phyloP scores from a whole-genome alignment of 2,113 vertebrate genomes.

The Gracilinanus agilis region DNA sequence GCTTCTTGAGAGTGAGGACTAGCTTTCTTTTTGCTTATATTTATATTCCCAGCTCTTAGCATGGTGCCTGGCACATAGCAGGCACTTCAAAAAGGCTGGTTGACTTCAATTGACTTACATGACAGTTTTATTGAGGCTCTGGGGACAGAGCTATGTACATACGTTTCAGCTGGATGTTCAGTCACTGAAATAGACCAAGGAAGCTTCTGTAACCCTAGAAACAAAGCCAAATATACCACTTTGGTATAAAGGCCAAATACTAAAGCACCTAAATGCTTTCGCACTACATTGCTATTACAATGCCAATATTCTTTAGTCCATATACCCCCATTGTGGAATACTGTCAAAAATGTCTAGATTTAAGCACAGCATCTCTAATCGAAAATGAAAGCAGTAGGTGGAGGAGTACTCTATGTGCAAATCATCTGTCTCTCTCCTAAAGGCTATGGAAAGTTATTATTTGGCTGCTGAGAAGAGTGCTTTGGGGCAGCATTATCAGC shows the following conservation, averaged over 20 bases:
- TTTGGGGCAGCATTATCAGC: background rate
- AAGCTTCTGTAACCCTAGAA: constrained; percentile 63
- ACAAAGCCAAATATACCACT: constrained; percentile 55
- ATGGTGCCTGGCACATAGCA: background rate
- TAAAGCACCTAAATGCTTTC: constrained; percentile 5
- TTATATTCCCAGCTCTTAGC: background rate
- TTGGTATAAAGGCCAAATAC: constrained; percentile 54
- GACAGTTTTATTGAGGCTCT: background rate
- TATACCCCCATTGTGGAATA: background rate
- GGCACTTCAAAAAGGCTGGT: constrained; percentile 5
- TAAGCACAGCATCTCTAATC: constrained; percentile 22
- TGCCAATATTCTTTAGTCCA: background rate
- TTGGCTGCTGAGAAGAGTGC: constrained; percentile 11
- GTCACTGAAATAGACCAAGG: constrained; percentile 37
- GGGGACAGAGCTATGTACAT: constrained; percentile 5
- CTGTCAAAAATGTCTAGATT: background rate
- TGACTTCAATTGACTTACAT: background rate
- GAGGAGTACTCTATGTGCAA: constrained; percentile 1
- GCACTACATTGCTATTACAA: background rate
- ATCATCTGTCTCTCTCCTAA: constrained; percentile 24
- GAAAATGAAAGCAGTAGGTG: constrained; percentile 42
- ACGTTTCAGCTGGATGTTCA: constrained; percentile 12
- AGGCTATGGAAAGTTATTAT: constrained; percentile 17
- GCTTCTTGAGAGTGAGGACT: background rate
- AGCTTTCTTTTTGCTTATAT: background rate